Evolutionary conservation across 2,113 vertebrate genomes (phyloP), one percentile per base, ranked within the genome.

Genomic region (Lethenteron reissneri): DNA sequence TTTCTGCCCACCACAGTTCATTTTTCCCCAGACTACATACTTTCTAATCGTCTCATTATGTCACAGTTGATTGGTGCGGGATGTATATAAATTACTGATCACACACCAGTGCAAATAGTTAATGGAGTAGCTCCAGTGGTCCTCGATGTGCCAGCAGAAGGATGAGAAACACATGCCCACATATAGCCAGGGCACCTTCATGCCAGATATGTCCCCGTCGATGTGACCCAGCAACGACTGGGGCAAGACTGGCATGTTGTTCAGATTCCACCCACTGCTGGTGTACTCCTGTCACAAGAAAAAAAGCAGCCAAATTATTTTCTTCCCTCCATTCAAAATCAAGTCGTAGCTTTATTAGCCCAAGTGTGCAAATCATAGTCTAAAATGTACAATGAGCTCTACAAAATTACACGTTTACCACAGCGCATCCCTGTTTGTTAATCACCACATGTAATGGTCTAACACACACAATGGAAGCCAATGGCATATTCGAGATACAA

Each of bases 151-250:
- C 94, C 94, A 99, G 75, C 94, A 99, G 78, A 99, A 99, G 4
- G 94, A 96, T 57, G 92, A 97, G 79, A 99, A 99, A 79, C 91
- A 96, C 92, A 99, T 99, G 75, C 94, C 94, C 2, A 99, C 94
- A 0, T 99, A 99, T 0, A 99, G 82, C 94, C 94, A 99, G 1
- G 94, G 94, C 70, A 99, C 79, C 3, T 95, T 99, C 94, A 99
- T 99, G 71, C 94, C 94, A 74, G 90, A 99, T 76, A 99, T 99
- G 79, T 99, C 94, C 1, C 90, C 92, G 8, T 90, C 94, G 71
- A 99, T 89, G 58, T 99, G 92, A 72, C 90, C 88, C 74, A 99
- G 83, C 1, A 99, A 88, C 56, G 94, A 99, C 0, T 89, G 90
- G 71, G 89, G 86, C 91, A 97, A 91, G 83, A 97, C 89, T 0